Percentiles rank a stretch among this genome's conserved stretches.
phyloP scores from a whole-genome alignment of 1,140 invertebrate genomes.

The Portunus trituberculatus region DNA sequence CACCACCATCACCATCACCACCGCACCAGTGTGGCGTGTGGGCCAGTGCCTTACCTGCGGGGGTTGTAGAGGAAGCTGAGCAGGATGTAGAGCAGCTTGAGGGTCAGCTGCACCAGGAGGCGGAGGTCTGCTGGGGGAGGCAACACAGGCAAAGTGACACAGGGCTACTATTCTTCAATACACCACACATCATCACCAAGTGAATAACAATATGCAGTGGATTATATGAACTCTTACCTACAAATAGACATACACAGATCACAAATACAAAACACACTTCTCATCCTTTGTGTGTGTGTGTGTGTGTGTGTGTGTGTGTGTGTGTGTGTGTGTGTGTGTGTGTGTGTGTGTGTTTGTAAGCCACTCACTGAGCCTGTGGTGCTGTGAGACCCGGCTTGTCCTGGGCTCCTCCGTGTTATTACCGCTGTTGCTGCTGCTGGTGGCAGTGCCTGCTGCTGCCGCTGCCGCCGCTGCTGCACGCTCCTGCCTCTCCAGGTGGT shows the following conservation, averaged over 20 bases:
- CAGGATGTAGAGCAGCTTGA: constrained; percentile 70
- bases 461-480: neutral
- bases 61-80: constrained; percentile 74
- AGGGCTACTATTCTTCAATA: no score
- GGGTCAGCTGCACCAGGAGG: constrained; percentile 70
- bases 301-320: no score
- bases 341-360: neutral
- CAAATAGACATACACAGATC: no score
- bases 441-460: neutral
- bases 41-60: constrained; percentile 46
- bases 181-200: no score
- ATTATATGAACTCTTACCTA: no score
- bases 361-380: constrained; percentile 32
- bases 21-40: neutral
- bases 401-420: neutral
- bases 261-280: no score
- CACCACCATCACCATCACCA: neutral
- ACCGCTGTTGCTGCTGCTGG: neutral
- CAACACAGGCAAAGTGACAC: neutral
- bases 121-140: constrained; percentile 68
- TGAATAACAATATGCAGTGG: no score
- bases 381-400: neutral
- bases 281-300: no score
- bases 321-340: no score
- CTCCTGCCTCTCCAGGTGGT: constrained; percentile 7